Base-by-base conservation (phyloP, 2,113 vertebrate species). In the Crotalus helleri region DNA sequence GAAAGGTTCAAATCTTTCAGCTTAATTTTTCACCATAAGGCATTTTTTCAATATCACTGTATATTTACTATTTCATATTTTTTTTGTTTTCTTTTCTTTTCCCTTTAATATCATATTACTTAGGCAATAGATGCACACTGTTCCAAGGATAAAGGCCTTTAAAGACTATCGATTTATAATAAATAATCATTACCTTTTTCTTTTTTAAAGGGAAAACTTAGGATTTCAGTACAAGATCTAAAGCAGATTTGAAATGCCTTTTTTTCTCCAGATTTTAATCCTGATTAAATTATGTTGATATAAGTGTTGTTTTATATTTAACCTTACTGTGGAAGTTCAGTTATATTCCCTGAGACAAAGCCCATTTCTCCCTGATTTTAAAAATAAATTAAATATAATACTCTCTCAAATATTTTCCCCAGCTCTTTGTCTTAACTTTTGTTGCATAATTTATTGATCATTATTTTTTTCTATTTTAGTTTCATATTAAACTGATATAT, bases 401-500 rank as follows among this genome's bases (percentile, higher is more conserved):
- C 58, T 93, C 94, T 90, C 74, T 2, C 54, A 51, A 93, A 93
- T 92, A 7, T 11, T 23, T 46, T 93, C 46, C 2, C 81, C 90
- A 81, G 39, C 64, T 9, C 44, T n/a, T 39, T 26, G 6, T 85
- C 12, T 46, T 19, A 57, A 33, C 46, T 87, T 61, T 94, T 93
- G 81, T 13, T 49, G 46, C n/a, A 15, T 29, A 51, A 58, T 12
- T 15, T 21, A 44, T 10, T 0, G 85, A 4, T 26, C 3, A 91
- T 9, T 19, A 59, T 57, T 69, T 88, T 91, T 93, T 29, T 89
- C 90, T 89, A 1, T 29, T 96, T 88, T 92, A 51, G 89, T 93
- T 96, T 92, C 91, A 17, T 88, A 90, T 90, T 95, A 92, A 23
- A 93, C 74, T 94, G 49, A 49, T 61, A 95, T 74, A 74, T 93